phyloP scores from a whole-genome alignment of 2,888 invertebrate genomes.

The Nymphalis urticae region DNA sequence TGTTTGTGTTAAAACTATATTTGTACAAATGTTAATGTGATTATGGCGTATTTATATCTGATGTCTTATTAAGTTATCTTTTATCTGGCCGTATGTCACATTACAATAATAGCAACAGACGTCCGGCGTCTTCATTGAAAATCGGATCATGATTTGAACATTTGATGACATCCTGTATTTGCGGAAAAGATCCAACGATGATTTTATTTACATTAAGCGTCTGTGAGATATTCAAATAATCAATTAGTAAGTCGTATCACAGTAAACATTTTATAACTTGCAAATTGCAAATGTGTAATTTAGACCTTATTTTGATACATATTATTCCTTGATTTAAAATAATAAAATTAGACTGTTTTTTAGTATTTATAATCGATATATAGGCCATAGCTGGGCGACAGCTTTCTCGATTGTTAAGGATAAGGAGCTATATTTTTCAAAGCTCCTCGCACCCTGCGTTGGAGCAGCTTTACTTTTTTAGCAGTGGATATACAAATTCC shows the following conservation, averaged over 20 bases:
- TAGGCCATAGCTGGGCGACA: no score
- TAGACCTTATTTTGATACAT: no score
- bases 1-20: neutral
- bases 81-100: no score
- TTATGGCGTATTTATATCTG: neutral
- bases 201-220: neutral
- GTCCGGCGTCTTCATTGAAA: conserved; percentile 1
- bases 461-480: no score
- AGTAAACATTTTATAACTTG: no score
- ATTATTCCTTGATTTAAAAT: no score
- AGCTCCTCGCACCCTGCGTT: no score
- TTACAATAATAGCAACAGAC: conserved; percentile 4
- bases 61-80: neutral
- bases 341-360: no score
- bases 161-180: conserved; percentile 8
- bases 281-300: neutral
- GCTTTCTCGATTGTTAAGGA: no score
- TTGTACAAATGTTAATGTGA: conserved; percentile 6
- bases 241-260: neutral
- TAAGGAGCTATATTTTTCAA: no score
- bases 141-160: conserved; percentile 6
- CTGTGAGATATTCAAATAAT: neutral
- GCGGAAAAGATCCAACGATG: conserved; percentile 4
- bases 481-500: no score
- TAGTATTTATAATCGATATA: no score